phyloP scores from a whole-genome alignment of 2,113 vertebrate species.

The Onychorhynchus coronatus region DNA sequence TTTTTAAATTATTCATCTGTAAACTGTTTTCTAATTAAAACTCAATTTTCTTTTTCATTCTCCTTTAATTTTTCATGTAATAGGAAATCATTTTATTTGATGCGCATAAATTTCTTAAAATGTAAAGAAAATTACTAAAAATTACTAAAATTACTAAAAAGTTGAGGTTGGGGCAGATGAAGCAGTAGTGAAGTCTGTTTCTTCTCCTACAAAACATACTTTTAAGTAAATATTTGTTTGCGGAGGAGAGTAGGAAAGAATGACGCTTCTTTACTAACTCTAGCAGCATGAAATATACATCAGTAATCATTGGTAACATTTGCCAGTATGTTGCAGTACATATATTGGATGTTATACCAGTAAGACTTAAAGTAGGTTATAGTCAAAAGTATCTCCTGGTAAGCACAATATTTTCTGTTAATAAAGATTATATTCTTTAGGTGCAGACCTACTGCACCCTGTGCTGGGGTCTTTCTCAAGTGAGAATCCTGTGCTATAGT shows the following conservation, averaged over 20 bases:
- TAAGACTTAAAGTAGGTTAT: not conserved
- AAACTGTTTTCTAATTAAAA: constrained; percentile 71
- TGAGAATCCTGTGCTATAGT: not conserved
- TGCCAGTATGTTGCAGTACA: not conserved
- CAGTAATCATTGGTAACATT: not conserved
- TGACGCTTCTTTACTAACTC: not conserved
- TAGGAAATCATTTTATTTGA: constrained; percentile 42
- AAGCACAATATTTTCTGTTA: not conserved
- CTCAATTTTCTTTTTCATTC: constrained; percentile 59
- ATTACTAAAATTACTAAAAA: not conserved
- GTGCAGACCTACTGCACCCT: not conserved
- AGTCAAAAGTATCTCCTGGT: not conserved
- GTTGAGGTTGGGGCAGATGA: not conserved
- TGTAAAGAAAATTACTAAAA: not conserved
- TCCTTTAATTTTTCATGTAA: constrained; percentile 56
- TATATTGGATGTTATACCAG: not conserved
- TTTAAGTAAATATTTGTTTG: not conserved
- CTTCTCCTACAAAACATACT: not conserved
- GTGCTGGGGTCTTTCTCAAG: not conserved
- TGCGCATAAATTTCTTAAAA: constrained; percentile 10
- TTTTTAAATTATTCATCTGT: constrained; percentile 69
- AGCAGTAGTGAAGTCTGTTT: not conserved
- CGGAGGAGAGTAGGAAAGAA: not conserved
- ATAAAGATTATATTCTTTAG: not conserved
- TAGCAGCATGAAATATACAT: not conserved